Evolutionary conservation across 2,113 vertebrate species (phyloP).

Genomic region (Lophochroa leadbeateri): DNA sequence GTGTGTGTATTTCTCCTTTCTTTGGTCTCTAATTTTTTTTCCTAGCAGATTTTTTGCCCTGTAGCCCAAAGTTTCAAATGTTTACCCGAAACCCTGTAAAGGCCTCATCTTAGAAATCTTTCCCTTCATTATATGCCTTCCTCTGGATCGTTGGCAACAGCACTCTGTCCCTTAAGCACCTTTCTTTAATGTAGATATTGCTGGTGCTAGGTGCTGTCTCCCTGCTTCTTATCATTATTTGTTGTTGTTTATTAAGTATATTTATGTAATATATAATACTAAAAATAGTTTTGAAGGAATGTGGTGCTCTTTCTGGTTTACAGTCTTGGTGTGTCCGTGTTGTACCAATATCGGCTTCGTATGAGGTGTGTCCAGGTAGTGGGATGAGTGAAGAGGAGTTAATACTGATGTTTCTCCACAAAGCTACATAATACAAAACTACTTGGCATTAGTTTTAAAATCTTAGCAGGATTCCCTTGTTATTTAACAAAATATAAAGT

Average conservation of each 20-base stretch:
- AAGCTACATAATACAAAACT: not conserved
- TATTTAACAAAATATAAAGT: not conserved
- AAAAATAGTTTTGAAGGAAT: not conserved
- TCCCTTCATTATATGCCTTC: accelerated
- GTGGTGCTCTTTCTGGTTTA: not conserved
- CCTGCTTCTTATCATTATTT: not conserved
- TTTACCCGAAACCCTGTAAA: not conserved
- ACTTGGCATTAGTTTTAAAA: not conserved
- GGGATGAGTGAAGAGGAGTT: not conserved
- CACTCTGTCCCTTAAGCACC: not conserved
- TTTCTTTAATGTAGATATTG: not conserved
- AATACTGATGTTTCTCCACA: not conserved
- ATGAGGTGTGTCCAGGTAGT: not conserved
- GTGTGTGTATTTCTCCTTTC: not conserved
- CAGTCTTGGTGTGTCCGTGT: not conserved
- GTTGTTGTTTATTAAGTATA: not conserved
- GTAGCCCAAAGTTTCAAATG: not conserved
- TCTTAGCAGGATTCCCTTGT: not conserved
- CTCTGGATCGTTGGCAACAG: not conserved
- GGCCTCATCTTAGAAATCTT: not conserved
- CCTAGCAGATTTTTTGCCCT: not conserved
- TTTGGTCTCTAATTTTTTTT: not conserved
- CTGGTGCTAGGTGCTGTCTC: not conserved
- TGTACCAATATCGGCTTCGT: not conserved
- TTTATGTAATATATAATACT: not conserved